These are phyloP conservation scores for Allophyes oxyacanthae DNA, from an alignment of 2,888 invertebrate species.

Conservation along the genomic window DNA sequence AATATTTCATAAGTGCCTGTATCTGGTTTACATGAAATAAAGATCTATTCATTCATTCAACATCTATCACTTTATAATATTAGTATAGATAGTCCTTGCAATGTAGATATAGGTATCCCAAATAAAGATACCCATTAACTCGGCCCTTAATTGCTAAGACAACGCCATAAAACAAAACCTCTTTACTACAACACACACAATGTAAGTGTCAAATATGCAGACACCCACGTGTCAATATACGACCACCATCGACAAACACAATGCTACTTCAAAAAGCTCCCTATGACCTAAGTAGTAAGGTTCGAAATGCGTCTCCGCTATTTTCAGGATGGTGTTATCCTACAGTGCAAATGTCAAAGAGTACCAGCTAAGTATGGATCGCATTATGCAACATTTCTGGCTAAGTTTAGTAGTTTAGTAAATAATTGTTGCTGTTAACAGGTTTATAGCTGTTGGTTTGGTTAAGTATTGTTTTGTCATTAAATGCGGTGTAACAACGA, in stretches of 20 bases:
- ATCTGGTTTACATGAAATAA: too few species aligned
- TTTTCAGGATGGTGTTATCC: slow-evolving; percentile 12
- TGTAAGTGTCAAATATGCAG: slow-evolving; percentile 42
- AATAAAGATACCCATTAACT: slow-evolving; percentile 23
- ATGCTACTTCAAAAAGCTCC: not conserved
- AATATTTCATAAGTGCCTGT: too few species aligned
- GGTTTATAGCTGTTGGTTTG: slow-evolving; percentile 26
- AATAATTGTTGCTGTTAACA: slow-evolving; percentile 20
- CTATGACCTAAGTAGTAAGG: slow-evolving; percentile 1
- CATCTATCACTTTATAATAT: too few species aligned
- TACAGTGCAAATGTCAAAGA: slow-evolving; percentile 21
- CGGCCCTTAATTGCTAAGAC: slow-evolving; percentile 45
- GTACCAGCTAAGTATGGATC: slow-evolving; percentile 9
- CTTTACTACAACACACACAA: slow-evolving; percentile 53
- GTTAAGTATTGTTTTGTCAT: slow-evolving; percentile 13
- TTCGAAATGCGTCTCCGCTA: not conserved
- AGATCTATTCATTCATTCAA: too few species aligned
- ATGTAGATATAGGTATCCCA: slow-evolving; percentile 35
- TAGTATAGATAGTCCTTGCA: slow-evolving; percentile 8
- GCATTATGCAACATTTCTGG: slow-evolving; percentile 32
- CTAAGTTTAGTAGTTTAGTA: slow-evolving; percentile 27
- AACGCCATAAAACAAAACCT: slow-evolving; percentile 61
- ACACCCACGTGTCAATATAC: slow-evolving; percentile 41
- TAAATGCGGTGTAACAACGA: not conserved
- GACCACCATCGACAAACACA: not conserved